Conservation (phyloP, 2,888 invertebrate genomes). For the Lampropteryx suffumata region DNA sequence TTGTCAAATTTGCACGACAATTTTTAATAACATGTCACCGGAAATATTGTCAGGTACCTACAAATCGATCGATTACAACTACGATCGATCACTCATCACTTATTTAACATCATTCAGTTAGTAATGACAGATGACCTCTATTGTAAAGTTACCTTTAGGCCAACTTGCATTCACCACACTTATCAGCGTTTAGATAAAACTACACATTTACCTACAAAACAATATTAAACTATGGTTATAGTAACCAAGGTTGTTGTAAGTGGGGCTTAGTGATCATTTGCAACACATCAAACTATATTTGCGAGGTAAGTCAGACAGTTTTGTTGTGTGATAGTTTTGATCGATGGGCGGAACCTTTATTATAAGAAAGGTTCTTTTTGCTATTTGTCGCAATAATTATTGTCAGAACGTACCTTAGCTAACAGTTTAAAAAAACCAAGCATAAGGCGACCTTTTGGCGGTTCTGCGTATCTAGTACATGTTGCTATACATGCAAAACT, state of each 20-base stretch:
- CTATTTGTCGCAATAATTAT: too few relatives aligned
- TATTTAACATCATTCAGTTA: conserved; percentile 20
- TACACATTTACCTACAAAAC: neutral
- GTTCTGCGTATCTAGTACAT: too few relatives aligned
- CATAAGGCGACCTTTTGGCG: too few relatives aligned
- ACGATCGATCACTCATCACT: conserved; percentile 23
- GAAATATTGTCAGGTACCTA: conserved; percentile 5
- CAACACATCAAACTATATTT: conserved; percentile 2
- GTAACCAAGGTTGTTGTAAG: neutral
- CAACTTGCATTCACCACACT: neutral
- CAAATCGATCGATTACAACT: neutral
- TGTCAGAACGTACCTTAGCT: too few relatives aligned
- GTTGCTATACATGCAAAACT: too few relatives aligned
- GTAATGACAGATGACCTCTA: conserved; percentile 27
- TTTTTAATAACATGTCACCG: neutral
- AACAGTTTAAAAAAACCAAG: too few relatives aligned
- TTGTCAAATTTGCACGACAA: too few relatives aligned
- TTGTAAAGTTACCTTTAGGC: conserved; percentile 12
- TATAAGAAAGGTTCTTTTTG: too few relatives aligned
- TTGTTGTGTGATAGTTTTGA: conserved; percentile 19
- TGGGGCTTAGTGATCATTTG: conserved; percentile 10
- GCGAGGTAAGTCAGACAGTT: neutral
- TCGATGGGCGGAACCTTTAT: conserved; percentile 6
- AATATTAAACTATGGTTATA: neutral
- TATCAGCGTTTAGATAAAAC: too few relatives aligned